Percentiles rank a stretch among this genome's conserved stretches.
Conservation (phyloP, 2,113 vertebrate species). For the Formicarius rufipectus region DNA sequence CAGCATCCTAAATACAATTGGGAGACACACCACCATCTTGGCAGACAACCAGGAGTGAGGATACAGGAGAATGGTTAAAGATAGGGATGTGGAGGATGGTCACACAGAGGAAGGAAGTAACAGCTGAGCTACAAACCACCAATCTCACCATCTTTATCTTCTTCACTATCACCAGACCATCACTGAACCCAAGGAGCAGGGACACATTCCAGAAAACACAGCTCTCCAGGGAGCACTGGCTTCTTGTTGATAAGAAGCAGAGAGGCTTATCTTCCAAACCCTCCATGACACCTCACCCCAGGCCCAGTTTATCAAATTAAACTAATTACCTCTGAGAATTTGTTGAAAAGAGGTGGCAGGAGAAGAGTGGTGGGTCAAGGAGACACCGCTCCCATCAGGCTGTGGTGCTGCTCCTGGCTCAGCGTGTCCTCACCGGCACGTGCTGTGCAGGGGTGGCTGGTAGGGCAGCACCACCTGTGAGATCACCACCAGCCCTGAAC, state of each 20-base stretch:
- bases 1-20: accelerated
- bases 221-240: neutral
- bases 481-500: neutral
- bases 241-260: neutral
- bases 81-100: neutral
- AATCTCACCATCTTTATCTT: neutral
- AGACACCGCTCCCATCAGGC: accelerated
- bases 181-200: neutral
- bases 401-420: neutral
- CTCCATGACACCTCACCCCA: neutral
- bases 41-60: neutral
- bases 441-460: accelerated
- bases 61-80: neutral
- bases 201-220: constrained; percentile 7
- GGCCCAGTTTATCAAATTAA: neutral
- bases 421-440: accelerated
- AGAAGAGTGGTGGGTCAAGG: neutral
- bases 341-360: neutral
- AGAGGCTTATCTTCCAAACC: constrained; percentile 9
- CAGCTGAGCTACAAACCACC: neutral
- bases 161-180: neutral
- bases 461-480: neutral
- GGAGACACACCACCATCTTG: neutral
- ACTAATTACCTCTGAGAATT: neutral
- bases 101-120: neutral